Evolutionary conservation across 2,888 invertebrate genomes (phyloP), one percentile per base, ranked within the genome.

Genomic region (Aphrophora alni): DNA sequence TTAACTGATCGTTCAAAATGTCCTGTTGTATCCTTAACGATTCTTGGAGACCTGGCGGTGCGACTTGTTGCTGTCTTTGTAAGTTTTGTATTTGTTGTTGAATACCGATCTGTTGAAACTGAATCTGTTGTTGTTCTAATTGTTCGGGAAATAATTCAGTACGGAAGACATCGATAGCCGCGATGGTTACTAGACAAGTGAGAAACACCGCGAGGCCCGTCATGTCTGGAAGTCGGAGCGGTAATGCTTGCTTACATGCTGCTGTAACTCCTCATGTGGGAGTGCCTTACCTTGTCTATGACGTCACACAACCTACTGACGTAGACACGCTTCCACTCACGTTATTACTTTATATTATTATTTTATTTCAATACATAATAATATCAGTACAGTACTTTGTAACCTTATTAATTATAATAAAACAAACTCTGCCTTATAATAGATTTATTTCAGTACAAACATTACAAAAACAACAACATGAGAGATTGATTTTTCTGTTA

Each of bases 51-150:
- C 28, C 79, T 8, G 74, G 81, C 27, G 82, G 83, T 38, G 82
- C 21, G 17, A 84, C 84, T 81, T 84, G 83, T 25, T 81, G 24
- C 27, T 81, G 80, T 27, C 82, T 76, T 77, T 84, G 84, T 17
- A 86, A 80, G 78, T 85, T 81, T 75, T 86, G 86, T 71, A 86
- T 87, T 86, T 84, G 89, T 86, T 83, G 87, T 87, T 83, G 89
- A 85, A 86, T 85, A 85, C 77, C 87, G 85, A 44, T 87, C 85
- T 85, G 87, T 84, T 84, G 84, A 69, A 84, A 87, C 87, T 84
- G 85, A 8, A 85, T 82, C 79, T 84, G 85, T 81, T 87, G 86
- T 78, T 87, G 86, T 76, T 86, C 83, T 59, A 86, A 79, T 81
- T 87, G 87, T 79, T 86, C 86, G 21, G 86, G 86, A 82, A 86